Evolutionary conservation across 2,888 invertebrate species (phyloP).

Genomic region (Scaptomyza cyrtandrae): DNA sequence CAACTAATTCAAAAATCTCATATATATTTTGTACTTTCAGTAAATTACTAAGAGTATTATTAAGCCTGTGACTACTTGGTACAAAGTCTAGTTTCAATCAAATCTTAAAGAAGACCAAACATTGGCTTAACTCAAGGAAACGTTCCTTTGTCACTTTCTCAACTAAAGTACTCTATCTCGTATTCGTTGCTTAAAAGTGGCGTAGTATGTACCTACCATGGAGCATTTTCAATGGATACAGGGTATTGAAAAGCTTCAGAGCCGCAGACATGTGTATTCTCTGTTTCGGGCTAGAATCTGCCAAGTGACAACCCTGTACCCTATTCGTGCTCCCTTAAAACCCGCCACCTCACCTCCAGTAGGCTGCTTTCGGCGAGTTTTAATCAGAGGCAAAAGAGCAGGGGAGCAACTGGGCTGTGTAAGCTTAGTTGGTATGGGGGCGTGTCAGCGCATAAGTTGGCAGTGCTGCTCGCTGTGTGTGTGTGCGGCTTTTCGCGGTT

Average conservation of each 20-base stretch:
- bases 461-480: constrained; percentile 3
- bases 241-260: background rate
- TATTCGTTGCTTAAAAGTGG: too few relatives aligned
- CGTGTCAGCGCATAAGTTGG: constrained; percentile 28
- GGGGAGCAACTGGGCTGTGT: constrained; percentile 17
- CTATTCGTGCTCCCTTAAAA: too few relatives aligned
- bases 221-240: too few relatives aligned
- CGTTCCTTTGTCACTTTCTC: too few relatives aligned
- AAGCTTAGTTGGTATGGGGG: constrained; percentile 1
- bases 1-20: background rate
- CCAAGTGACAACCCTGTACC: background rate
- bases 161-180: background rate
- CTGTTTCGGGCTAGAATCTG: background rate
- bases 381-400: constrained; percentile 53
- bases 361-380: constrained; percentile 31
- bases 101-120: too few relatives aligned
- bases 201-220: too few relatives aligned
- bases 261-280: constrained; percentile 1
- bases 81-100: too few relatives aligned
- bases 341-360: background rate
- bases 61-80: too few relatives aligned
- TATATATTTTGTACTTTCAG: too few relatives aligned
- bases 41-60: too few relatives aligned
- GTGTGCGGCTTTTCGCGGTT: constrained; percentile 10
- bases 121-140: too few relatives aligned